These are phyloP conservation scores for Cosmorhoe ocellata DNA, from an alignment of 2,888 invertebrate genomes.

Conservation along the genomic window DNA sequence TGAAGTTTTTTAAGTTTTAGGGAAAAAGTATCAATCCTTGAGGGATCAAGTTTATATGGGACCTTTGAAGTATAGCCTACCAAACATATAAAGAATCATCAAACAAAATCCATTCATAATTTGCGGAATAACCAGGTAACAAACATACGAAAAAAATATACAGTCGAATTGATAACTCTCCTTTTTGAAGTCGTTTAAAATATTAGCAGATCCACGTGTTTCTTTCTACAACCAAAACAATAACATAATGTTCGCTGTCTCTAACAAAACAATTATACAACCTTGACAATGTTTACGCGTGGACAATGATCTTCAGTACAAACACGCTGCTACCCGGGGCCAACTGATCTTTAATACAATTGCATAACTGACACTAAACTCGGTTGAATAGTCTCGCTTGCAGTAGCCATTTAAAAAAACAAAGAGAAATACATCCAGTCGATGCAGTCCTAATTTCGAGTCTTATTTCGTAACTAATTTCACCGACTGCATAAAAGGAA, in stretches of 20 bases:
- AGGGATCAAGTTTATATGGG: too few relatives aligned
- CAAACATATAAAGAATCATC: too few relatives aligned
- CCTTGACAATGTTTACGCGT: conserved; percentile 7
- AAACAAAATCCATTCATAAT: too few relatives aligned
- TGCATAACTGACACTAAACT: conserved; percentile 16
- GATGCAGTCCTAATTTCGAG: conserved; percentile 30
- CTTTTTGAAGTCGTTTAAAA: too few relatives aligned
- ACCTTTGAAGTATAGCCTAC: too few relatives aligned
- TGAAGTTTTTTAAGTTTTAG: too few relatives aligned
- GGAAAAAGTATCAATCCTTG: too few relatives aligned
- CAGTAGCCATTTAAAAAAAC: conserved; percentile 14
- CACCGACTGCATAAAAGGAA: conserved; percentile 39
- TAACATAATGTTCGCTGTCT: conserved; percentile 3
- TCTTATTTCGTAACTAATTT: conserved; percentile 45
- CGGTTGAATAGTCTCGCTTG: conserved; percentile 7
- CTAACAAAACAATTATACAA: conserved; percentile 19
- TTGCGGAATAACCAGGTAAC: too few relatives aligned
- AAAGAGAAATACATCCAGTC: conserved; percentile 20
- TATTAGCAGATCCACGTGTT: too few relatives aligned
- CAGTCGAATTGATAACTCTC: too few relatives aligned
- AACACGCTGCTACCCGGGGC: conserved; percentile 3
- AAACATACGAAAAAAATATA: too few relatives aligned
- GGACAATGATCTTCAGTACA: conserved; percentile 10
- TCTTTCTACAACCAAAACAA: conserved; percentile 4
- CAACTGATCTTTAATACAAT: conserved; percentile 21